Conservation (phyloP, 1,140 invertebrate genomes). For the Luehdorfia chinensis region DNA sequence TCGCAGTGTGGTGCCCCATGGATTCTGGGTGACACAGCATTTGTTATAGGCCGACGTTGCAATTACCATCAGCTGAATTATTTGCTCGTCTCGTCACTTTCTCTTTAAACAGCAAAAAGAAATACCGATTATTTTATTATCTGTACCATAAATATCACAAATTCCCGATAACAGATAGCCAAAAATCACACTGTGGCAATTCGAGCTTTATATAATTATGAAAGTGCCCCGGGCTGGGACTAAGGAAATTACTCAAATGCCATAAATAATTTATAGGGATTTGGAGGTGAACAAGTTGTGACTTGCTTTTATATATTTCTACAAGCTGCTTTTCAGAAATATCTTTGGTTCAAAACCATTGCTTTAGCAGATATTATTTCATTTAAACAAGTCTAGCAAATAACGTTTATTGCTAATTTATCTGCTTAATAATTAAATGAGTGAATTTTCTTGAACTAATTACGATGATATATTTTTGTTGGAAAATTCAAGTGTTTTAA, state of each 20-base stretch:
- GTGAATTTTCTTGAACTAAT: no score
- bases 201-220: slow-evolving; percentile 60
- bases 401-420: not conserved
- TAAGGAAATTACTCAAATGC: slow-evolving; percentile 62
- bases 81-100: no score
- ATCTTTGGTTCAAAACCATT: slow-evolving; percentile 18
- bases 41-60: no score
- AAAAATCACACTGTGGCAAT: slow-evolving; percentile 42
- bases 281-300: slow-evolving; percentile 51
- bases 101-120: no score
- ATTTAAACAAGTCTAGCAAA: not conserved
- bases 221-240: slow-evolving; percentile 37
- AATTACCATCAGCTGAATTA: no score
- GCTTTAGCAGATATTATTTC: slow-evolving; percentile 19
- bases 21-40: no score
- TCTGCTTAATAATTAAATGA: not conserved
- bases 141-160: not conserved
- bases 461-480: not conserved
- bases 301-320: slow-evolving; percentile 52
- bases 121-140: not conserved
- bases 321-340: slow-evolving; percentile 22
- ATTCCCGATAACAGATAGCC: slow-evolving; percentile 37
- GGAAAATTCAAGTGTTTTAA: not conserved
- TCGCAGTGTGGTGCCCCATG: no score
- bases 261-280: slow-evolving; percentile 72